A percentile compares a stretch with the other conserved stretches of the same genome.
Evolutionary conservation across 1,140 invertebrate genomes (phyloP).

Genomic region (Euura lappo): DNA sequence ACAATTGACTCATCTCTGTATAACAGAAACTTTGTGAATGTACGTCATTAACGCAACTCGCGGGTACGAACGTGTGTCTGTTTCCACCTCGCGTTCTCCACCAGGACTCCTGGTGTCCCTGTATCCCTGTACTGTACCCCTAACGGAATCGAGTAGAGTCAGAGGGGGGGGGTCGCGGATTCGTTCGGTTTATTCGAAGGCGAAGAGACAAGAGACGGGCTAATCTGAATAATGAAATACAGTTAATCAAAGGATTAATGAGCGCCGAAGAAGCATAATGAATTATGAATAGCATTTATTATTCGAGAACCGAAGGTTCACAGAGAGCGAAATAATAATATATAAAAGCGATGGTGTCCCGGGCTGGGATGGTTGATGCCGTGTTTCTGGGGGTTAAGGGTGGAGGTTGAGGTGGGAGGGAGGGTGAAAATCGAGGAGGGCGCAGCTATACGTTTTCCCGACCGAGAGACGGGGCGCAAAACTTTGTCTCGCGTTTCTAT

Average conservation of each 20-base stretch:
- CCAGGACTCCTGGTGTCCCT: no score
- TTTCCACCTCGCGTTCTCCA: conserved; percentile 15
- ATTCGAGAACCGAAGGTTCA: conserved; percentile 33
- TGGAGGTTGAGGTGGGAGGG: background rate
- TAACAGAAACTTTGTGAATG: conserved; percentile 55
- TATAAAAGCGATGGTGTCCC: background rate
- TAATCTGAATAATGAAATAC: conserved; percentile 49
- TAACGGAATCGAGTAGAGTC: background rate
- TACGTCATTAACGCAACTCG: conserved; percentile 53
- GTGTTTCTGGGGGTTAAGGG: conserved; percentile 11
- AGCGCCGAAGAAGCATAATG: conserved; percentile 48
- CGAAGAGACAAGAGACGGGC: conserved; percentile 5
- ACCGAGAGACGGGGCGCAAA: conserved; percentile 23
- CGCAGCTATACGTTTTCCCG: conserved; percentile 21
- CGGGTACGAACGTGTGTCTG: conserved; percentile 33
- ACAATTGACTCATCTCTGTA: conserved; percentile 54
- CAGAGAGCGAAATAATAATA: conserved; percentile 21
- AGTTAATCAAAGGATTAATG: conserved; percentile 54
- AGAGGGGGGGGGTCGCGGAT: background rate
- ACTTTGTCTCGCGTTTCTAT: conserved; percentile 38
- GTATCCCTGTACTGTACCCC: background rate
- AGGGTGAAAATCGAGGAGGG: conserved; percentile 7
- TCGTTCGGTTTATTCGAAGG: background rate
- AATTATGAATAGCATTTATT: conserved; percentile 55
- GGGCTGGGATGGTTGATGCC: background rate